Conservation (phyloP, 2,113 vertebrate species). For the Scomber scombrus region DNA sequence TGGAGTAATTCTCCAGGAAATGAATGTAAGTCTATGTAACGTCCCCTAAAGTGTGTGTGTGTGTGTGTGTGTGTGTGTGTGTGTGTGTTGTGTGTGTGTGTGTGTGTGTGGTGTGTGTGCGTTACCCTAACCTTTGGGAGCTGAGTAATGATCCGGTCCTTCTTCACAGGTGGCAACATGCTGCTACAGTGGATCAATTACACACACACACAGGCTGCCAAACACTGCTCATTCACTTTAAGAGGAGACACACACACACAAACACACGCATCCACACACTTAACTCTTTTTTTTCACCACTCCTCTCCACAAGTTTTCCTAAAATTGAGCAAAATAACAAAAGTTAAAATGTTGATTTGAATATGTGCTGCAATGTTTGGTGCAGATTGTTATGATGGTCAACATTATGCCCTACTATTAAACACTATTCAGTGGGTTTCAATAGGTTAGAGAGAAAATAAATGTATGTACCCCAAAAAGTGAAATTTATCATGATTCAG, state of each 20-base stretch:
- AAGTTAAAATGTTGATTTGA: not conserved
- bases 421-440: too few species aligned
- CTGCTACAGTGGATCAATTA: constrained; percentile 73
- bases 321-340: constrained; percentile 12
- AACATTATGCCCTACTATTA: too few species aligned
- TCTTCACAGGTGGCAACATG: constrained; percentile 91
- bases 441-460: not conserved
- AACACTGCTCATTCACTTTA: constrained; percentile 20
- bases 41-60: not conserved
- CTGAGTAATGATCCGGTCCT: constrained; percentile 90
- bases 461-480: not conserved
- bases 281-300: not conserved
- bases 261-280: not conserved
- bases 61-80: constrained; percentile 30
- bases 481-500: not conserved
- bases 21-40: too few species aligned
- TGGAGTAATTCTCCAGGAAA: too few species aligned
- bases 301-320: constrained; percentile 19
- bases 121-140: constrained; percentile 87
- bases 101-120: not conserved
- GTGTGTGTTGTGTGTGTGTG: constrained; percentile 29
- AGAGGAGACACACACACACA: constrained; percentile 1
- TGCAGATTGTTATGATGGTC: not conserved
- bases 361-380: too few species aligned
- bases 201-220: constrained; percentile 19